Base-by-base conservation (phyloP, 2,113 vertebrate species). In the Tenebrosternarchus preto region DNA sequence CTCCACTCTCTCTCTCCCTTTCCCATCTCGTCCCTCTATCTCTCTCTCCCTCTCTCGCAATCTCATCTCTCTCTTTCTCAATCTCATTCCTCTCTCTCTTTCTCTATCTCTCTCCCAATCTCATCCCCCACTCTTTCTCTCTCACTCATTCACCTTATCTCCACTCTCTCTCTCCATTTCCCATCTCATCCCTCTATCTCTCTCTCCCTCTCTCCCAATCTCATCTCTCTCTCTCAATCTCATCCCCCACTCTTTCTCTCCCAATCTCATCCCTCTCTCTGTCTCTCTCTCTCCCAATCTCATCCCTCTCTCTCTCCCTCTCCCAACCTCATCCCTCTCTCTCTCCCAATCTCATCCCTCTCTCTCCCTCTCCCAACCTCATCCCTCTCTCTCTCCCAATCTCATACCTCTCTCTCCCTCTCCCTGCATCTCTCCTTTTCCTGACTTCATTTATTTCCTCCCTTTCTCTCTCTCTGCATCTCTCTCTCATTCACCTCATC, bases 141-240 rank as follows among this genome's bases (percentile, higher is more conserved):
- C 88, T 81, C 86, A 88, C 88, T 81, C 86, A 83, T n/a, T n/a
- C n/a, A 85, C 84, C 86, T 86, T n/a, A n/a, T n/a, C n/a, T n/a
- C n/a, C 86, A 86, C 86, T 84, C 85, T 71, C 81, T 89, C 39
- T 4, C 77, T 86, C 81, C 33, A 15, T 50, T 12, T 12, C 12
- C 11, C 9, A 50, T 12, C 11, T 12, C 12, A 50, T n/a, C n/a
- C n/a, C n/a, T n/a, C n/a, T n/a, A n/a, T n/a, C n/a, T 91, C 88
- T 87, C 84, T 85, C 87, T 84, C 77, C 70, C 83, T 85, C 80
- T n/a, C n/a, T n/a, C n/a, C n/a, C n/a, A n/a, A n/a, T 83, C 77
- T 24, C n/a, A n/a, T n/a, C 81, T 90, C 87, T 81, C 88, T 81
- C 86, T 88, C 88, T 81, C 86, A 83, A 85, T 85, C 86, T 86